Base-by-base conservation (phyloP, 1,140 invertebrate genomes). In the Drosophila kurseongensis region DNA sequence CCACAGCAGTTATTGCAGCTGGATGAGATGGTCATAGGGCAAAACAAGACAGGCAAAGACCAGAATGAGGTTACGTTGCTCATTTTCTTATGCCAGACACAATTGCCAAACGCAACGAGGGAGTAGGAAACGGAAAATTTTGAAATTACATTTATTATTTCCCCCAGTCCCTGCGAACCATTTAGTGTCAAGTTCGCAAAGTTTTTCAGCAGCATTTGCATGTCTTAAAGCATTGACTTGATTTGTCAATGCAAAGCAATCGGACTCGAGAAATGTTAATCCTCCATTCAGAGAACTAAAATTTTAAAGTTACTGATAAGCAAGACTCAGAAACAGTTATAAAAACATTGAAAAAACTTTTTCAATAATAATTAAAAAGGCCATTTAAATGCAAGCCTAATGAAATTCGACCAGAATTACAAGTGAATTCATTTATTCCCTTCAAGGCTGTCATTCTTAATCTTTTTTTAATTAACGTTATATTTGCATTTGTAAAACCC, bases 71-170 rank as follows among this genome's bases (percentile, higher is more conserved):
- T 44, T 57, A 42, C 47, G 78, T 65, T 65, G 67, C 68, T 71
- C 75, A 85, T 86, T 78, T 85, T 52, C 75, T 56, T 69, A 41
- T 45, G 68, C 52, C 76, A 71, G 73, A 78, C 77, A 48, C 42
- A 80, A 84, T 80, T 84, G 73, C 23, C 47, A 66, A 66, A 56
- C 42, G 61, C 63, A 66, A 52, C 14, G 14, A 35, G 44, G 18
- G 50, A 50, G 44, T 38, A 2, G 48, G 38, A 47, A 81, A 57
- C 62, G 57, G 32, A 68, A 80, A 58, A 78, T 74, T 68, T 58
- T 18, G 32, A 75, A 85, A 86, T 71, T 78, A 81, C 82, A 81
- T 81, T 85, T 81, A 82, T 86, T 82, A 75, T 66, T 60, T 67
- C 45, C 60, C 60, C 68, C 45, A 14, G 69, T 55, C 67, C 59